phyloP scores from a whole-genome alignment of 2,113 vertebrate species.

The Aptenodytes forsteri region DNA sequence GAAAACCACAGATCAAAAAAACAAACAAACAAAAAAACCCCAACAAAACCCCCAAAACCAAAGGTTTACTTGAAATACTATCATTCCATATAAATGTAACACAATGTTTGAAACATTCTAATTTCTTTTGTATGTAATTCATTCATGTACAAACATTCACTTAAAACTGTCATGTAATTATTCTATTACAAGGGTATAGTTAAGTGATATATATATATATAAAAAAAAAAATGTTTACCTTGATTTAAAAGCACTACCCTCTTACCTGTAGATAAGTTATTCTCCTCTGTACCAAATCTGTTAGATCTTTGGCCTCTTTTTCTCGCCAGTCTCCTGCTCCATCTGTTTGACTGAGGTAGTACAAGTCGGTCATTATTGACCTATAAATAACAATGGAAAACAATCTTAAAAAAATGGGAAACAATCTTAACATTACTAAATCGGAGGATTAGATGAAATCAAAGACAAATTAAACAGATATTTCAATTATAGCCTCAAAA shows the following conservation, averaged over 20 bases:
- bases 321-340: constrained; percentile 94
- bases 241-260: neutral
- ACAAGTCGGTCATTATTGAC: constrained; percentile 96
- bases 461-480: neutral
- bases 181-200: neutral
- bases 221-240: neutral
- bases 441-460: neutral
- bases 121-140: neutral
- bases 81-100: neutral
- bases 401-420: neutral
- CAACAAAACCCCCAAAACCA: neutral
- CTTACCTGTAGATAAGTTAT: constrained; percentile 97
- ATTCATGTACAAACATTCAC: neutral
- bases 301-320: constrained; percentile 96
- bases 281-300: constrained; percentile 93
- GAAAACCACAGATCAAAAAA: neutral
- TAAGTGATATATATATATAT: neutral
- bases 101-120: neutral
- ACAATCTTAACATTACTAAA: neutral
- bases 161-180: neutral
- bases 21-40: neutral
- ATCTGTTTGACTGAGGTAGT: constrained; percentile 98
- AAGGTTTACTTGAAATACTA: neutral
- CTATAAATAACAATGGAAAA: constrained; percentile 64
- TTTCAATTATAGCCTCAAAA: neutral